Base-by-base conservation (phyloP, 1,140 invertebrate genomes). In the Bombus sylvicola region DNA sequence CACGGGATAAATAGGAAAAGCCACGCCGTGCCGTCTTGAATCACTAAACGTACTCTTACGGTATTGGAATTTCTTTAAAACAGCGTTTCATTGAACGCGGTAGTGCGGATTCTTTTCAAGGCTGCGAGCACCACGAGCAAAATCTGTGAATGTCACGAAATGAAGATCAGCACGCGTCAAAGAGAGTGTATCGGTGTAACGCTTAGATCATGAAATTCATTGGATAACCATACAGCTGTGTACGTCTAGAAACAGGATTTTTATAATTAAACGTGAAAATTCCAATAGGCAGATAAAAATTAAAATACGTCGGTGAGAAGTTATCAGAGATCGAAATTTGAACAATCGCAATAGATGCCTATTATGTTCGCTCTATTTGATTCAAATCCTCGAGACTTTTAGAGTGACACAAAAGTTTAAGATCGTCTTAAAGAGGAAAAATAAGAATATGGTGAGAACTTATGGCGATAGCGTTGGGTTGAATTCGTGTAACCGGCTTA, bases 41-140 rank as follows among this genome's bases (percentile, higher is more conserved):
- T 83, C 62, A 31, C 81, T 83, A 83, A 83, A 83, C 73, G 73
- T 57, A 43, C 82, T n/a, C 47, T 71, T 71, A 72, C 66, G 47
- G 39, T 72, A 80, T 80, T 71, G 76, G 57, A 57, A 62, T 85
- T 79, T 80, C 53, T 80, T 85, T 62, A 72, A 85, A 85, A 62
- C 83, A 72, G 66, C 66, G 68, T 62, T 64, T 59, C 76, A 80
- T 71, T 72, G 66, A 85, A 71, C 41, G 34, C 43, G 28, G n/a
- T 28, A 34, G 41, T 15, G 62, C 25, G 75, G 66, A 62, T 47
- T 47, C 83, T 80, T 83, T 83, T 69, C 74, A 77, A 68, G 34
- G n/a, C 47, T 83, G 41, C 25, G 22, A 25, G 41, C 18, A 22
- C n/a, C 12, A 22, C 34, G 22, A 25, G 62, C 74, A 53, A 66